A percentile compares a stretch with the other conserved stretches of the same genome.
Evolutionary conservation across 2,888 invertebrate species (phyloP).

Genomic region (Branchellion lobata): DNA sequence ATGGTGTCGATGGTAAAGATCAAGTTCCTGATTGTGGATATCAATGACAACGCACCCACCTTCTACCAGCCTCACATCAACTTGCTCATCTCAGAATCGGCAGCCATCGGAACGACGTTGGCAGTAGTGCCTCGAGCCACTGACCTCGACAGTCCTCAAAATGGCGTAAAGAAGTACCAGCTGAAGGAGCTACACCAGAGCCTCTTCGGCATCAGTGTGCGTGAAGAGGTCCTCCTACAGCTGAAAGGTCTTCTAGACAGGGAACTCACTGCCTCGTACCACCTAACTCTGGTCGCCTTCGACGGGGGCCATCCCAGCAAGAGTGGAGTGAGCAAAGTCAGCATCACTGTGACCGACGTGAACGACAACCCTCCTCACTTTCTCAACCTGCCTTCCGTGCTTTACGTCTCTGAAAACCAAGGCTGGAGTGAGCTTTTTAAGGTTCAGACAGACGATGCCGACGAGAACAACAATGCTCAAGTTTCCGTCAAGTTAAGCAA

Average conservation of each 20-base stretch:
- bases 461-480: constrained; percentile 48
- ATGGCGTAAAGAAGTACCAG: constrained; percentile 25
- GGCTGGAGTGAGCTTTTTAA: constrained; percentile 39
- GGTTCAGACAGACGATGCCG: constrained; percentile 49
- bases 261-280: constrained; percentile 8
- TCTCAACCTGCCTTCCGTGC: constrained; percentile 40
- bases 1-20: constrained; percentile 29
- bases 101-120: neutral
- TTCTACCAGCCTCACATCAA: neutral
- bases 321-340: constrained; percentile 46
- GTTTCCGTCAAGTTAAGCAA: constrained; percentile 44
- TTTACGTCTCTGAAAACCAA: constrained; percentile 47
- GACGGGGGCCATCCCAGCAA: constrained; percentile 70
- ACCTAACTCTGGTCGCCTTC: constrained; percentile 15
- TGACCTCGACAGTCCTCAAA: constrained; percentile 29
- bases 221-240: neutral
- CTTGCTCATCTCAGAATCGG: neutral
- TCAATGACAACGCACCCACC: constrained; percentile 36
- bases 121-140: constrained; percentile 1
- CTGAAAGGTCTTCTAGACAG: constrained; percentile 24
- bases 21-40: constrained; percentile 13
- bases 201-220: neutral
- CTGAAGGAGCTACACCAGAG: neutral
- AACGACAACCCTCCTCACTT: constrained; percentile 52
- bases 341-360: constrained; percentile 48